Base-by-base conservation (phyloP, 2,797 vertebrate species). In the Borostomias antarcticus region DNA sequence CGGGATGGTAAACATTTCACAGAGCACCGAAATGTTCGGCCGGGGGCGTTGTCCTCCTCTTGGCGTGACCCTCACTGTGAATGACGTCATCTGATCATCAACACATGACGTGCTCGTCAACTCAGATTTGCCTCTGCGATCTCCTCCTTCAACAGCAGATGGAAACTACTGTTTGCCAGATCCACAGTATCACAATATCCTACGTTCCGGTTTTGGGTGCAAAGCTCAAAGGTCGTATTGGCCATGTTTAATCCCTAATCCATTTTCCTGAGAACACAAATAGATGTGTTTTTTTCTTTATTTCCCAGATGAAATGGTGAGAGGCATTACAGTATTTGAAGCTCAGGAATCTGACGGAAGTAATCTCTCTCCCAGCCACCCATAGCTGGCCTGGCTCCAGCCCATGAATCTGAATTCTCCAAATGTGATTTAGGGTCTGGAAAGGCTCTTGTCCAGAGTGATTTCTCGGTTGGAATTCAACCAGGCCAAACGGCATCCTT, bases 241-340 rank as follows among this genome's bases (percentile, higher is more conserved):
- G n/a, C n/a, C n/a, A n/a, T n/a, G n/a, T n/a, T n/a, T n/a, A n/a
- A n/a, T n/a, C n/a, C n/a, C n/a, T n/a, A n/a, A n/a, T n/a, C n/a
- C n/a, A n/a, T n/a, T n/a, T n/a, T n/a, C n/a, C n/a, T n/a, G n/a
- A n/a, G n/a, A n/a, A n/a, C n/a, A n/a, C 28, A 61, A 29, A 19
- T 23, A 19, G 26, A 33, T 32, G 6, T 10, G 47, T 53, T 64
- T 53, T 57, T 56, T 66, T 47, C 19, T 48, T 62, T 1, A 11
- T 30, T 28, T 64, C 30, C 10, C 35, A 60, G 68, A 58, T 70
- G 30, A 70, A 59, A 57, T 25, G 17, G 28, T 50, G 52, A 48
- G 43, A 32, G 54, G 47, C 33, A 59, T 65, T 65, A 54, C 28
- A 35, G 52, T 25, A 67, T 67, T 33, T 54, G 64, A 64, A 53